These are phyloP conservation scores for Limnephilus marmoratus DNA, from an alignment of 2,888 invertebrate genomes.

Conservation along the genomic window DNA sequence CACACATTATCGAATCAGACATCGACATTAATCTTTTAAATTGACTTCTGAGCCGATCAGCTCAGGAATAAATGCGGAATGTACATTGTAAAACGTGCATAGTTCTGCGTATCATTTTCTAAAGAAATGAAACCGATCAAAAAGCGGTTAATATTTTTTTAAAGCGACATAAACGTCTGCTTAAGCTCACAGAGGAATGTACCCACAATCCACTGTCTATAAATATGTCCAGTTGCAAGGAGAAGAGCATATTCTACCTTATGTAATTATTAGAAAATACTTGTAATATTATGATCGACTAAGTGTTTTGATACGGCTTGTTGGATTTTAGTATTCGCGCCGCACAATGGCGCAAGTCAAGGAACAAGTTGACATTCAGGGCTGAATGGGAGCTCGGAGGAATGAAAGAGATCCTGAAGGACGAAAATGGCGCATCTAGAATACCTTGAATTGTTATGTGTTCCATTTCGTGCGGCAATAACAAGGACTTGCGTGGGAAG, in stretches of 20 bases:
- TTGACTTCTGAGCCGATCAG: neutral
- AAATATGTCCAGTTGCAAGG: neutral
- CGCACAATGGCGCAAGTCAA: neutral
- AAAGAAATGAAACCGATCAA: neutral
- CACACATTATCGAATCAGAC: neutral
- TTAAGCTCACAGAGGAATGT: neutral
- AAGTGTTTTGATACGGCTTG: slow-evolving; percentile 15
- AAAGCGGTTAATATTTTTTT: neutral
- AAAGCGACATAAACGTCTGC: neutral
- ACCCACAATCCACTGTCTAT: neutral
- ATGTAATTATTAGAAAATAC: neutral
- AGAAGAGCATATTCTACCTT: neutral
- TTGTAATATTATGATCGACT: neutral
- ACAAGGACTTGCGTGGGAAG: slow-evolving; percentile 19
- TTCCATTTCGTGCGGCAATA: slow-evolving; percentile 20
- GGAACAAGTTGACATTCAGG: slow-evolving; percentile 19
- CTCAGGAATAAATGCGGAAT: neutral
- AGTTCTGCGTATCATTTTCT: neutral
- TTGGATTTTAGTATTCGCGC: slow-evolving; percentile 14
- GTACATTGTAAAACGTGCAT: neutral
- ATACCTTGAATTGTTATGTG: slow-evolving; percentile 5
- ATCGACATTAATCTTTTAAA: neutral
- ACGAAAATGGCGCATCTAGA: slow-evolving; percentile 15
- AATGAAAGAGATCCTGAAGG: slow-evolving; percentile 18
- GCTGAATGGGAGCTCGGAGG: neutral